These are phyloP conservation scores for Peromyscus maniculatus DNA, from an alignment of 2,113 vertebrate species.

Conservation along the genomic window DNA sequence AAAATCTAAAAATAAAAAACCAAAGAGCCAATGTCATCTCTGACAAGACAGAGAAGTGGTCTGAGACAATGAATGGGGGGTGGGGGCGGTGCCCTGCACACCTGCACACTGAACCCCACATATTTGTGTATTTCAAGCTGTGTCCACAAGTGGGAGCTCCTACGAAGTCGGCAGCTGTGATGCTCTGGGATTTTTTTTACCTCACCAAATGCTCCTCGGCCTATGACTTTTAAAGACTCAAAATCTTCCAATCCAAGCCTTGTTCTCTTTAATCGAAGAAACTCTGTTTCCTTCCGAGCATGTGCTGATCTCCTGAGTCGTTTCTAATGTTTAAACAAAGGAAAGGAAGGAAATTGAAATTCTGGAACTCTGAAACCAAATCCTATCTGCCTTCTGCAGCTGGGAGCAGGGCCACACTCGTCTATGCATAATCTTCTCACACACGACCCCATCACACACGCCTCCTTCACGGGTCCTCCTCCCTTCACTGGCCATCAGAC, in stretches of 20 bases:
- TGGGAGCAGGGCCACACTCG: not conserved
- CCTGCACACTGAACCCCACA: not conserved
- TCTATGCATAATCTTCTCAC: not conserved
- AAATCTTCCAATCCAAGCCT: constrained; percentile 93
- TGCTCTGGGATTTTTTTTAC: constrained; percentile 76
- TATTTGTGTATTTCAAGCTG: not conserved
- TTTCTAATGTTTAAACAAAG: constrained; percentile 85
- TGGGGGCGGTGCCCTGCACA: not conserved
- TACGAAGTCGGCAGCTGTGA: not conserved
- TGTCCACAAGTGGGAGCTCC: not conserved
- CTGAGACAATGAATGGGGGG: not conserved
- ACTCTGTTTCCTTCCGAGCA: constrained; percentile 92
- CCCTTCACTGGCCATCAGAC: not conserved
- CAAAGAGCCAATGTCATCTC: not conserved
- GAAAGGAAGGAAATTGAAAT: not conserved
- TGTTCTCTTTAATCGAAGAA: constrained; percentile 92
- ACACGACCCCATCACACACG: not conserved
- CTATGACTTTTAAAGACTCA: constrained; percentile 93
- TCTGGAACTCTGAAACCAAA: not conserved
- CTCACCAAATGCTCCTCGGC: constrained; percentile 93
- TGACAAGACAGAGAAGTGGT: not conserved
- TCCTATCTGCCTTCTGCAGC: not conserved
- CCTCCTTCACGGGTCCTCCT: not conserved
- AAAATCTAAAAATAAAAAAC: not conserved
- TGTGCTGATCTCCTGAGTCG: constrained; percentile 90